Conservation (phyloP, 2,113 vertebrate species). For the Ochotona curzoniae region DNA sequence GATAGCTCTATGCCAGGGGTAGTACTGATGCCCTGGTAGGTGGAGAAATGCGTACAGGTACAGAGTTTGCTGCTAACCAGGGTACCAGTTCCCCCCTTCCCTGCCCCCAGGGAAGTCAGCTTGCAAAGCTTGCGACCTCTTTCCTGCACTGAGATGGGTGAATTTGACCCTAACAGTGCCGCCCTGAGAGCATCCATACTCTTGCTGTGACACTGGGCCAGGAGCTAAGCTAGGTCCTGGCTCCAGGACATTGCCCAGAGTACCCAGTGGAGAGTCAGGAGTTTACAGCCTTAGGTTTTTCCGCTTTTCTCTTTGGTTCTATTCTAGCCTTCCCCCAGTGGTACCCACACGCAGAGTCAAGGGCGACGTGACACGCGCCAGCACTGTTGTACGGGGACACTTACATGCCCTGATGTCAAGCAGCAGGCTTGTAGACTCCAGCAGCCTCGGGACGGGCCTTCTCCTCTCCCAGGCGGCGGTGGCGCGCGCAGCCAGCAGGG, state of each 20-base stretch:
- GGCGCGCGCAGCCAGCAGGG: conserved; percentile 80
- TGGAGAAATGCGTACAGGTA: background rate
- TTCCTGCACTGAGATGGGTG: background rate
- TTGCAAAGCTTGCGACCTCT: background rate
- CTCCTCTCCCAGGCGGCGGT: conserved; percentile 16
- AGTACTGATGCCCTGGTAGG: background rate
- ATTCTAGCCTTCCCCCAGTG: background rate
- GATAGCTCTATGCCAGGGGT: background rate
- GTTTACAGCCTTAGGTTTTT: background rate
- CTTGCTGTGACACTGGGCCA: background rate
- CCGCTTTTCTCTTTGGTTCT: background rate
- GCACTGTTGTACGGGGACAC: background rate
- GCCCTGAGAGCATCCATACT: background rate
- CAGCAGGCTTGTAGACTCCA: background rate
- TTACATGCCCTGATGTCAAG: background rate
- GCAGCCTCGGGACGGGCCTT: background rate
- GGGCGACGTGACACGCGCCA: accelerated
- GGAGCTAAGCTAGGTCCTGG: background rate
- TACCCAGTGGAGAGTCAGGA: background rate
- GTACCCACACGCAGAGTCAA: background rate
- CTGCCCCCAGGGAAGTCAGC: background rate
- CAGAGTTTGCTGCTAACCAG: background rate
- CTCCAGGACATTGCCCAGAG: background rate
- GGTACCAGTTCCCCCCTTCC: background rate
- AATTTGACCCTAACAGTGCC: background rate